A percentile compares a stretch with the other conserved stretches of the same genome.
Evolutionary conservation across 1,140 invertebrate species (phyloP).

Genomic region (Episyrphus balteatus): DNA sequence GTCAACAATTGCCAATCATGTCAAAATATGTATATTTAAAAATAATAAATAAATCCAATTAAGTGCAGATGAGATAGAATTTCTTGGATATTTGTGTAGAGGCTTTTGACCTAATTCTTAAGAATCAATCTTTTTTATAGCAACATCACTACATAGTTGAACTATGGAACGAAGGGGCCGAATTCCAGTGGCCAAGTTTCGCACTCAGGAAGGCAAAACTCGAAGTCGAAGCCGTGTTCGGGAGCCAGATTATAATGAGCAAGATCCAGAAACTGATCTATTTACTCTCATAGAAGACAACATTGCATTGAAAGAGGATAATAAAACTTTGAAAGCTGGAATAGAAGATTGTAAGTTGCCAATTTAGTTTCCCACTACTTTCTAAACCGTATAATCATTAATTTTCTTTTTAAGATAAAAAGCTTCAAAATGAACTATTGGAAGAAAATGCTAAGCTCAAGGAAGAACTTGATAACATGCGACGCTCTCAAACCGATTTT

Average conservation of each 20-base stretch:
- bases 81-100: no score
- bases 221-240: slow-evolving; percentile 30
- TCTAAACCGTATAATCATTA: not conserved
- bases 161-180: not conserved
- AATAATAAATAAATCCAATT: no score
- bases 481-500: slow-evolving; percentile 17
- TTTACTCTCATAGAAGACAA: slow-evolving; percentile 34
- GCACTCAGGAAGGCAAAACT: slow-evolving; percentile 30
- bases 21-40: no score
- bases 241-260: slow-evolving; percentile 31
- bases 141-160: no score
- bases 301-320: slow-evolving; percentile 32
- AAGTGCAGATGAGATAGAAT: no score
- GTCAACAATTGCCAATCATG: no score
- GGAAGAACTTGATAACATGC: slow-evolving; percentile 16
- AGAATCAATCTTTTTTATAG: no score
- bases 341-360: slow-evolving; percentile 23
- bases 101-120: no score
- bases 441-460: slow-evolving; percentile 22
- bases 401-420: slow-evolving; percentile 21
- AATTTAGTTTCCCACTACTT: not conserved
- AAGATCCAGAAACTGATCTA: slow-evolving; percentile 33
- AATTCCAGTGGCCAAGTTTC: slow-evolving; percentile 32
- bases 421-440: slow-evolving; percentile 23
- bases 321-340: slow-evolving; percentile 28